Evolutionary conservation across 2,888 invertebrate species (phyloP).

Genomic region (Anagyrus pseudococci): DNA sequence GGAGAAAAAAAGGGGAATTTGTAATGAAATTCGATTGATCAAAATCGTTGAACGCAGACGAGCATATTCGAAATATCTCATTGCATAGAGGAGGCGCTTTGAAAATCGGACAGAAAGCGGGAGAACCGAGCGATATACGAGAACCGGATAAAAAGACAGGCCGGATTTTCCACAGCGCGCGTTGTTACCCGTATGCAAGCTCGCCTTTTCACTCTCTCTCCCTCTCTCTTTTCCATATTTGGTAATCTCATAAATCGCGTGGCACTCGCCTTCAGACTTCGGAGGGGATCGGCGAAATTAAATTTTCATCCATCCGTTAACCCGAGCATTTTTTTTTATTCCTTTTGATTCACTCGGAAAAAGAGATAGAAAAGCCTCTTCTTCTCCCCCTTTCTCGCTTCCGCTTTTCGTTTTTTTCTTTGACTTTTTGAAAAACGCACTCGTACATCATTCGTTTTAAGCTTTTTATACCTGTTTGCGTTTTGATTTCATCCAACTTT

Average conservation of each 20-base stretch:
- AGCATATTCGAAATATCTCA: conserved; percentile 18
- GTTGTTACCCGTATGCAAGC: conserved; percentile 29
- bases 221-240: neutral
- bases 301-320: conserved; percentile 46
- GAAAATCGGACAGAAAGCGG: conserved; percentile 6
- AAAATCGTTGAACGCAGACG: neutral
- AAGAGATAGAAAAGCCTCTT: too few relatives aligned
- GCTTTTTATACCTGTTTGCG: conserved; percentile 2
- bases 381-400: conserved; percentile 9
- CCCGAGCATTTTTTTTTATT: conserved; percentile 17
- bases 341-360: conserved; percentile 29
- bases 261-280: conserved; percentile 20
- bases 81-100: conserved; percentile 17
- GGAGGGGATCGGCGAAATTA: conserved; percentile 44
- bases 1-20: too few relatives aligned
- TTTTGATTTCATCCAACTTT: conserved; percentile 4
- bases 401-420: neutral
- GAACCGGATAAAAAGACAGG: conserved; percentile 20
- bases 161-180: conserved; percentile 24
- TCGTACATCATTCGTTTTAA: conserved; percentile 8
- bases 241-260: conserved; percentile 41
- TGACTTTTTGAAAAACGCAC: neutral
- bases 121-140: conserved; percentile 1
- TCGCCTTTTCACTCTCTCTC: neutral
- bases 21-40: too few relatives aligned